phyloP scores from a whole-genome alignment of 2,797 vertebrate genomes.

The Lycodopsis pacificus region DNA sequence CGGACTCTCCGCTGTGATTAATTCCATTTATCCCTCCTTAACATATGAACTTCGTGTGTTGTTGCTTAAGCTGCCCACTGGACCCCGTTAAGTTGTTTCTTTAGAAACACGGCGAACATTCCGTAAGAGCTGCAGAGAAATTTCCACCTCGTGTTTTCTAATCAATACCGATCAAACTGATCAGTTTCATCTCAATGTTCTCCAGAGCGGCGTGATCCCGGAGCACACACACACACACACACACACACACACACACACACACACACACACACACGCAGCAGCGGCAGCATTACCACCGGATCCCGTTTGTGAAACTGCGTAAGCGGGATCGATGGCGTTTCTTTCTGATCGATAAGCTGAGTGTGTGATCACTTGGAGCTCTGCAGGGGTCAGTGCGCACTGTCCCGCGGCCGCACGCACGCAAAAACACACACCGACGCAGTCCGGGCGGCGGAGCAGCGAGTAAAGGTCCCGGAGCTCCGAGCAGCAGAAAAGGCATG shows the following conservation, averaged over 20 bases:
- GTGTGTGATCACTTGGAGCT: constrained; percentile 54
- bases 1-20: background rate
- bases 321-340: constrained; percentile 45
- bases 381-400: constrained; percentile 54
- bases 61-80: background rate
- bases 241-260: constrained; percentile 9
- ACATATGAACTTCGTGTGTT: background rate
- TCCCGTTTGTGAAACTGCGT: constrained; percentile 50
- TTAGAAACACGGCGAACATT: background rate
- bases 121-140: background rate
- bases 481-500: constrained; percentile 39
- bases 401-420: constrained; percentile 15
- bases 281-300: constrained; percentile 9
- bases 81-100: background rate
- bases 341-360: constrained; percentile 52
- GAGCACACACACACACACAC: background rate
- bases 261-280: background rate
- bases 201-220: constrained; percentile 24
- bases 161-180: constrained; percentile 38
- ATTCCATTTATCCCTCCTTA: background rate
- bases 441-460: constrained; percentile 39
- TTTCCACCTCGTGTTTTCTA: background rate
- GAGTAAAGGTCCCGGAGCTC: constrained; percentile 51
- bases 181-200: constrained; percentile 25
- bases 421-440: constrained; percentile 23